These are phyloP conservation scores for Conistra vaccinii DNA, from an alignment of 2,888 invertebrate species.

Conservation along the genomic window DNA sequence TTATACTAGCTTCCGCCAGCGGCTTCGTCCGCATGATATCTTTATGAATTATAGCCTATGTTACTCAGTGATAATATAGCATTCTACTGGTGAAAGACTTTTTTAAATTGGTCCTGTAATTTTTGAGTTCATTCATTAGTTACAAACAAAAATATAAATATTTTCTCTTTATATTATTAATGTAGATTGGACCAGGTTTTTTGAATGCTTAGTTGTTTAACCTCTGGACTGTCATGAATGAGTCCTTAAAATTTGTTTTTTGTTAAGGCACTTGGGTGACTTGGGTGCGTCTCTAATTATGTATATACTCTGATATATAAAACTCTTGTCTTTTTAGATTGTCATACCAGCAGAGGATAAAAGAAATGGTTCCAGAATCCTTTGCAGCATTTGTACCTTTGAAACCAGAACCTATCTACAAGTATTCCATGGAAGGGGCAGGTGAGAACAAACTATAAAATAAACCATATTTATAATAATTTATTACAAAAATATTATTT, in stretches of 20 bases:
- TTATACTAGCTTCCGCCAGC: neutral
- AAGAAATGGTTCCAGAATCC: conserved; percentile 97
- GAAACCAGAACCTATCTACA: conserved; percentile 96
- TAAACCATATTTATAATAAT: conserved; percentile 68
- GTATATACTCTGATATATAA: neutral
- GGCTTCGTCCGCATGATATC: too few species aligned
- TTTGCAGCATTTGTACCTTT: conserved; percentile 96
- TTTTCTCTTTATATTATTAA: too few species aligned
- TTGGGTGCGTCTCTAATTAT: conserved; percentile 1
- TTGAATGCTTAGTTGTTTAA: too few species aligned
- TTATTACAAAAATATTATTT: conserved; percentile 79
- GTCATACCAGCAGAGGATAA: conserved; percentile 98
- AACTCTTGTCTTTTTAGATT: conserved; percentile 89
- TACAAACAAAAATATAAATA: too few species aligned
- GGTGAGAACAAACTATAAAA: conserved; percentile 83
- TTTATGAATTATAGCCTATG: too few species aligned
- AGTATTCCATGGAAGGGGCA: conserved; percentile 97
- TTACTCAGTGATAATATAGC: too few species aligned
- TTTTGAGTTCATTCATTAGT: too few species aligned
- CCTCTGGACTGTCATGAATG: too few species aligned
- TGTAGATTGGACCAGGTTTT: neutral
- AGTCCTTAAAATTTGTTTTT: too few species aligned
- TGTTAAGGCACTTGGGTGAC: neutral
- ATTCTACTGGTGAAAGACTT: too few species aligned
- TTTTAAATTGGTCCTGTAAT: too few species aligned